Evolutionary conservation across 2,888 invertebrate species (phyloP).

Genomic region (Mesodorylaimus sp.): DNA sequence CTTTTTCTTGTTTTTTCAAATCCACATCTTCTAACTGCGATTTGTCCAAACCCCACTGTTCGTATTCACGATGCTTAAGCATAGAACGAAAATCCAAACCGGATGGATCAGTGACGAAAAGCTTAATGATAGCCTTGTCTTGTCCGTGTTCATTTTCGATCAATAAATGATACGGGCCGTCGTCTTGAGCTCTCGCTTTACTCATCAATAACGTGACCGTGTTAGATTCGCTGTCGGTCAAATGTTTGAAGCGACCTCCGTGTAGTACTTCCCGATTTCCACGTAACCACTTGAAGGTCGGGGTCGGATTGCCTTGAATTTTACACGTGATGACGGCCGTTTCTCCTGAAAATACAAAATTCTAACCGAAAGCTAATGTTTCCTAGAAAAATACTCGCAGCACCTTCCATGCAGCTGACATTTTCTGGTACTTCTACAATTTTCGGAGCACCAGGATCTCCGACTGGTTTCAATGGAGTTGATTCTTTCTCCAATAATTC

Average conservation of each 20-base stretch:
- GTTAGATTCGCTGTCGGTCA: slow-evolving; percentile 60
- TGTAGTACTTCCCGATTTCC: slow-evolving; percentile 49
- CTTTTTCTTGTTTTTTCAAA: slow-evolving; percentile 13
- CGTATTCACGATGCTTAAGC: slow-evolving; percentile 53
- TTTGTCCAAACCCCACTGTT: slow-evolving; percentile 12
- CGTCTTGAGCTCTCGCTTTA: slow-evolving; percentile 77
- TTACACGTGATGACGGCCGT: slow-evolving; percentile 77
- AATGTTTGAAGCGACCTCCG: slow-evolving; percentile 67
- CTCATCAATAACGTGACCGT: slow-evolving; percentile 80
- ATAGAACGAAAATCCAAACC: slow-evolving; percentile 97
- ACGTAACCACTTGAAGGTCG: slow-evolving; percentile 47
- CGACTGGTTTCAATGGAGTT: slow-evolving; percentile 58
- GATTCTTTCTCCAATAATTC: slow-evolving; percentile 75
- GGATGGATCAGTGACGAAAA: slow-evolving; percentile 85
- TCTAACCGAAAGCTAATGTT: neutral
- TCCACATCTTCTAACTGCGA: slow-evolving; percentile 8
- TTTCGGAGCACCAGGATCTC: slow-evolving; percentile 55
- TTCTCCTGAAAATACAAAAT: slow-evolving; percentile 46
- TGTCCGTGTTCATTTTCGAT: slow-evolving; percentile 83
- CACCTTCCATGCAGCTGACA: slow-evolving; percentile 89
- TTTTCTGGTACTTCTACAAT: slow-evolving; percentile 84
- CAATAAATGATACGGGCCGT: slow-evolving; percentile 79
- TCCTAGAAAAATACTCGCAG: neutral
- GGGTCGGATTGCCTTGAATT: slow-evolving; percentile 81
- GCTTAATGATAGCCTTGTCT: slow-evolving; percentile 81